Evolutionary conservation across 2,113 vertebrate genomes (phyloP).

Genomic region (Lynx canadensis): DNA sequence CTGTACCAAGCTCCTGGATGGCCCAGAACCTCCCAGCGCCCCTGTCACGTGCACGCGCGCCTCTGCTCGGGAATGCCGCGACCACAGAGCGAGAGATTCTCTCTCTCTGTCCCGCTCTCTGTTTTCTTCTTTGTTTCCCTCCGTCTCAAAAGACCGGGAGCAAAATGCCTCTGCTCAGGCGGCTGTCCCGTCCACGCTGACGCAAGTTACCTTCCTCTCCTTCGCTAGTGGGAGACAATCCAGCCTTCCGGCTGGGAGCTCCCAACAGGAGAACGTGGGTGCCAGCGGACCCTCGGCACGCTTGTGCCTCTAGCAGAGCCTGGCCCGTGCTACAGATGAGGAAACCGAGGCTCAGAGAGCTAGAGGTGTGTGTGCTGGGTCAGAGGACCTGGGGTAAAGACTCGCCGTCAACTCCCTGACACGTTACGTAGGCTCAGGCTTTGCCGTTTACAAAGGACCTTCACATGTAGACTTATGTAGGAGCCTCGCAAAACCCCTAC

Average conservation of each 20-base stretch:
- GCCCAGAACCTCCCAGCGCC: neutral
- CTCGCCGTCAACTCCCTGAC: rapidly evolving
- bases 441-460: neutral
- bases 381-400: neutral
- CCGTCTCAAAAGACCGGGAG: neutral
- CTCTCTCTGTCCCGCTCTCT: neutral
- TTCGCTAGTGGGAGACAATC: neutral
- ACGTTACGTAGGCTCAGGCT: rapidly evolving
- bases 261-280: rapidly evolving
- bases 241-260: neutral
- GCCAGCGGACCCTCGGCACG: neutral
- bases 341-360: neutral
- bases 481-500: neutral
- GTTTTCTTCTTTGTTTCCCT: neutral
- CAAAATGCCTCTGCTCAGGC: too few species aligned
- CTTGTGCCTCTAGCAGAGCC: neutral
- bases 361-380: too few species aligned
- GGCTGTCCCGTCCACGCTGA: neutral
- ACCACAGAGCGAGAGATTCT: neutral
- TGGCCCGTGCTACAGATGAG: neutral
- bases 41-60: neutral
- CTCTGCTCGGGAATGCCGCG: neutral
- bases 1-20: neutral
- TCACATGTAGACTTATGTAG: rapidly evolving
- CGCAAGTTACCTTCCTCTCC: neutral